phyloP scores from a whole-genome alignment of 2,113 vertebrate genomes.

The Callipepla californica region DNA sequence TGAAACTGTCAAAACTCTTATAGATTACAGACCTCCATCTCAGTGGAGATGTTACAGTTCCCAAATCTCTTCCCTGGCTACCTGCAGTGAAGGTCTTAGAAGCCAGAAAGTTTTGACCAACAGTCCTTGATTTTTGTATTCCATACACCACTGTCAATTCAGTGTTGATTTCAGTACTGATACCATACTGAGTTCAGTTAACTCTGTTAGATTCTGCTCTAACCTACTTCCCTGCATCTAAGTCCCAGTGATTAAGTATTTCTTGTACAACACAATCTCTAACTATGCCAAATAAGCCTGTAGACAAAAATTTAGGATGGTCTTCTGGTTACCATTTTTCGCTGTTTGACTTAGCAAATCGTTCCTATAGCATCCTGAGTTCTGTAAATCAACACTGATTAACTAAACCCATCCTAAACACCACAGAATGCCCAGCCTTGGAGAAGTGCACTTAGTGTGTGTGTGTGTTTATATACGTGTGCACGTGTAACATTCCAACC shows the following conservation, averaged over 20 bases:
- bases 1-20: background rate
- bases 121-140: background rate
- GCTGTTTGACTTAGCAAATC: background rate
- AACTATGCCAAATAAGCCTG: background rate
- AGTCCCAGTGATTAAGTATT: background rate
- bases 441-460: background rate
- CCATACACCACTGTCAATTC: background rate
- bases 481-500: background rate
- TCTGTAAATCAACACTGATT: background rate
- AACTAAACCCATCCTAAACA: background rate
- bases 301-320: background rate
- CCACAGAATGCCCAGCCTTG: background rate
- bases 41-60: background rate
- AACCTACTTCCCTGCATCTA: background rate
- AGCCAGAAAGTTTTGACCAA: background rate
- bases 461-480: accelerated
- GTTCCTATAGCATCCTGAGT: background rate
- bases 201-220: background rate
- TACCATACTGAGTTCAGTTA: background rate
- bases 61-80: background rate
- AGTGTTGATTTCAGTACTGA: background rate
- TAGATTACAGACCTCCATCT: background rate
- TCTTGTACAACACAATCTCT: background rate
- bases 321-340: background rate
- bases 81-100: background rate